Percentiles rank a stretch among this genome's conserved stretches.
Conservation (phyloP, 2,113 vertebrate genomes). For the Sinocyclocheilus rhinocerous region DNA sequence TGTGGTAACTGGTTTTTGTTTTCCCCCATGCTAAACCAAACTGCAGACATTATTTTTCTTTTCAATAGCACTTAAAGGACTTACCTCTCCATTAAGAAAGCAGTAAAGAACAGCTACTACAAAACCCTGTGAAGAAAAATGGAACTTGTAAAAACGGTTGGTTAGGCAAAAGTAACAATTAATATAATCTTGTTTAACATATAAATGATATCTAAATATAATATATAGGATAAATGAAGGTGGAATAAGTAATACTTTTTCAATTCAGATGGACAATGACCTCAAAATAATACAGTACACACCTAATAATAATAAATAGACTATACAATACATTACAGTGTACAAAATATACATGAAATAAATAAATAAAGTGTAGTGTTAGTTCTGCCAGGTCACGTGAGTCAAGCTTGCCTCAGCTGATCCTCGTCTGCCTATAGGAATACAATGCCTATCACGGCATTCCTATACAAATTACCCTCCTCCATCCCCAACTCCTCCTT, state of each 20-base stretch:
- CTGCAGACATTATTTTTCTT: no score
- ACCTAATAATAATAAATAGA: not conserved
- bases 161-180: not conserved
- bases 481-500: no score
- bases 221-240: not conserved
- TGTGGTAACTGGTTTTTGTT: no score
- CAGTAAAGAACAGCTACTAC: conserved; percentile 98
- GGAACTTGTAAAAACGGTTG: not conserved
- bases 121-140: conserved; percentile 82
- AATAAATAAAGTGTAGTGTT: no score
- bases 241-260: not conserved
- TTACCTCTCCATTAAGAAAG: conserved; percentile 98
- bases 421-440: no score
- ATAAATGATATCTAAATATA: no score
- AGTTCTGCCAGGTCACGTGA: no score
- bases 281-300: not conserved
- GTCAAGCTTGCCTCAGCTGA: no score
- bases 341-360: not conserved
- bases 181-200: not conserved
- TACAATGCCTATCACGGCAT: no score
- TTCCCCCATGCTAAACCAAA: no score
- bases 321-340: not conserved
- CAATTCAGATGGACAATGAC: not conserved
- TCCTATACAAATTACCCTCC: no score
- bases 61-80: conserved; percentile 11